phyloP scores from a whole-genome alignment of 2,797 vertebrate genomes.

The Poecilia picta region DNA sequence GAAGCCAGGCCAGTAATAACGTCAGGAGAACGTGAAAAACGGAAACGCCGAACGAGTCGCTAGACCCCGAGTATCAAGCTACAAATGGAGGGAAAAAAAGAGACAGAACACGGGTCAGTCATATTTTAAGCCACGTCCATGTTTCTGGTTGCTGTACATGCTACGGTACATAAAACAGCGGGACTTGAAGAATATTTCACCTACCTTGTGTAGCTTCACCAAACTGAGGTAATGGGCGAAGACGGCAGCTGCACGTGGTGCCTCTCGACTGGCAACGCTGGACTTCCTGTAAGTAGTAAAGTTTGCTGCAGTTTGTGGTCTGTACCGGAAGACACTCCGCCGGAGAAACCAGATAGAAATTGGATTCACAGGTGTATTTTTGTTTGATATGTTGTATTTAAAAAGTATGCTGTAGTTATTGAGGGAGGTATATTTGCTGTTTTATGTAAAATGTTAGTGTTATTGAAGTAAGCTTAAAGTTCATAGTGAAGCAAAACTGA shows the following conservation, averaged over 20 bases:
- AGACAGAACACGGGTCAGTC: too few species aligned
- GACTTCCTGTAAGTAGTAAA: background rate
- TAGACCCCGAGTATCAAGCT: too few species aligned
- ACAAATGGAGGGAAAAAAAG: too few species aligned
- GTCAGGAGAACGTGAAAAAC: too few species aligned
- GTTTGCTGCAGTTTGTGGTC: background rate
- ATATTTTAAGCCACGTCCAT: background rate
- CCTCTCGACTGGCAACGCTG: background rate
- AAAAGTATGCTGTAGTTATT: too few species aligned
- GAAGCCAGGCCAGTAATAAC: too few species aligned
- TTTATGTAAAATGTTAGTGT: background rate
- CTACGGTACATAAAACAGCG: background rate
- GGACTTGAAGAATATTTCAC: background rate
- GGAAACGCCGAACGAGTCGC: too few species aligned
- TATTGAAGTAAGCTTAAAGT: background rate
- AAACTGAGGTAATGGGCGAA: background rate
- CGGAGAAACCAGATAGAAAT: background rate
- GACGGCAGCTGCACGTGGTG: background rate
- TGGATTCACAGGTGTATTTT: too few species aligned
- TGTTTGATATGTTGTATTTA: too few species aligned
- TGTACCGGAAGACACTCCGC: background rate
- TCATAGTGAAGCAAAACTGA: background rate
- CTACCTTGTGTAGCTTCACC: background rate
- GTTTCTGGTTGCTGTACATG: background rate
- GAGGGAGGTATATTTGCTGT: background rate